Base-by-base conservation (phyloP, 2,797 vertebrate species). In the Florisuga fusca region DNA sequence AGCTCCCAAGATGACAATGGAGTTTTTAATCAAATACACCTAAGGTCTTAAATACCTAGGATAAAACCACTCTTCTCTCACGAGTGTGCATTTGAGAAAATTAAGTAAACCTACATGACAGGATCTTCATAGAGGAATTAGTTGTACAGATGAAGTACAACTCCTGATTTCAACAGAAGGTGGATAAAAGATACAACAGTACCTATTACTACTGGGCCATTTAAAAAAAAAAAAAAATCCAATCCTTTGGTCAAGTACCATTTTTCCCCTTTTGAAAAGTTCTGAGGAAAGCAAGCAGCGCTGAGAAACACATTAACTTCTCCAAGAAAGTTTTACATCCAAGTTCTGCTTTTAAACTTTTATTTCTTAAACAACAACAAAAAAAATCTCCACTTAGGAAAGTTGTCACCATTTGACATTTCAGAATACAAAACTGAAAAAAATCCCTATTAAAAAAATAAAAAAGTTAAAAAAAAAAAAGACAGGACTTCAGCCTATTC, bases 401-500 rank as follows among this genome's bases (percentile, higher is more conserved):
- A 96, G 81, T 94, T 90, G 80, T 84, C 53, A 84, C 77, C 89
- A 84, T 89, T 77, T 92, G 95, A 89, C 80, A 94, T 75, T 91
- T 92, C 89, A 91, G 72, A 92, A 95, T 97, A 97, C 89, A 97
- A 97, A 97, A 94, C 95, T 95, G 94, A 96, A 97, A 98, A 97
- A 97, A 97, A 97, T 91, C 95, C 93, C 94, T 97, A 91, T 94
- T 85, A 83, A 74, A 96, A 50, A 50, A 95, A 66, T n/a, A 95
- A 16, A 16, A 38, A 38, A 38, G 38, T 38, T 38, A 38, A 38
- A 38, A 38, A 41, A 8, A 97, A 90, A 80, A 86, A 93, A 89
- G 50, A 90, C 43, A 95, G 95, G 87, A 97, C 92, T 97, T 97
- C 95, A 97, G 95, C 89, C 93, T 95, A 93, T 87, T 96, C 94